Evolutionary conservation across 2,113 vertebrate species (phyloP).

Genomic region (Rhinichthys klamathensis): DNA sequence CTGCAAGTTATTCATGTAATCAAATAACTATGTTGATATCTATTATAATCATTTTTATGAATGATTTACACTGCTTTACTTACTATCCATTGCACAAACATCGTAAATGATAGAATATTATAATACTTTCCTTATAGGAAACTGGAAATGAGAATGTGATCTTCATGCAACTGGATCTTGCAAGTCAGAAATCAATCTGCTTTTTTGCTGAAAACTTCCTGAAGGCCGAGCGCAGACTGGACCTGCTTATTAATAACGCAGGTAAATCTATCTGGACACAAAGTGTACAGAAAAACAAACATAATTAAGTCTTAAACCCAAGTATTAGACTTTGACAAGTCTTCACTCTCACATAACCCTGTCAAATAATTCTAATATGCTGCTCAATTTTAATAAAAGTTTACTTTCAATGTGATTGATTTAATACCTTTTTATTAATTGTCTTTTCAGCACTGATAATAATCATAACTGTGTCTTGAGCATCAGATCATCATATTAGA

Average conservation of each 20-base stretch:
- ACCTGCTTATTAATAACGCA: slow-evolving; percentile 35
- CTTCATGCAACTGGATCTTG: slow-evolving; percentile 36
- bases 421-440: too few relatives aligned
- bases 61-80: too few relatives aligned
- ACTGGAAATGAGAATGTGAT: slow-evolving; percentile 16
- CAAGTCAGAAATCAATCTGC: slow-evolving; percentile 1
- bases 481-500: too few relatives aligned
- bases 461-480: too few relatives aligned
- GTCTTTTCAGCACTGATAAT: too few relatives aligned
- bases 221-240: slow-evolving; percentile 8
- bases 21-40: too few relatives aligned
- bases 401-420: too few relatives aligned
- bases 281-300: not conserved
- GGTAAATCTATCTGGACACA: not conserved
- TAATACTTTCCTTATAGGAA: not conserved
- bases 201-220: slow-evolving; percentile 29
- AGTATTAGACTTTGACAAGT: not conserved
- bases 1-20: too few relatives aligned
- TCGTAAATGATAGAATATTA: not conserved
- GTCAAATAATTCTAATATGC: too few relatives aligned
- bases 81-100: not conserved
- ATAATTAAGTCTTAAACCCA: not conserved
- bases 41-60: too few relatives aligned
- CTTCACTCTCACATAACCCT: not conserved
- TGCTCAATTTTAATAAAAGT: too few relatives aligned